Conservation (phyloP, 2,797 vertebrate species). For the Gallinago nigripennis region DNA sequence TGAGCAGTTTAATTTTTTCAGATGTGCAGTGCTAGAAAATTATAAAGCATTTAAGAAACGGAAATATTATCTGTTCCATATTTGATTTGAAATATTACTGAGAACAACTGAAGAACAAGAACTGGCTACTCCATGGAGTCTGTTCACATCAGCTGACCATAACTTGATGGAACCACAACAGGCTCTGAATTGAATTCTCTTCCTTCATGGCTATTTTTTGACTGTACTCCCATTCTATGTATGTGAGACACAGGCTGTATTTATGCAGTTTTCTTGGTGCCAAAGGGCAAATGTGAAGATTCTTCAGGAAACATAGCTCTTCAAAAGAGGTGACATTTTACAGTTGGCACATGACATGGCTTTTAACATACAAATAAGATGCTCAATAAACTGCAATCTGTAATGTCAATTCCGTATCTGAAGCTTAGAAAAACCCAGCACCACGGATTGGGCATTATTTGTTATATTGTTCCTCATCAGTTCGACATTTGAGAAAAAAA, state of each 20-base stretch:
- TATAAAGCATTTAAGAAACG: neutral
- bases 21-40: neutral
- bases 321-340: neutral
- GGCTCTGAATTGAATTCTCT: neutral
- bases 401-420: rapidly evolving
- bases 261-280: neutral
- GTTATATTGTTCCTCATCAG: neutral
- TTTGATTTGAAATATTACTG: neutral
- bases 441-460: neutral
- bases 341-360: neutral
- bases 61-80: neutral
- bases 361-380: neutral
- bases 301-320: neutral
- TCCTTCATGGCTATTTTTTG: neutral
- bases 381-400: neutral
- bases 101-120: neutral
- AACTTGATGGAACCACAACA: neutral
- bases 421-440: neutral
- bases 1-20: neutral
- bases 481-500: neutral
- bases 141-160: neutral
- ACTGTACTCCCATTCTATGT: neutral
- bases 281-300: neutral
- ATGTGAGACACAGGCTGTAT: neutral
- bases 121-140: neutral